phyloP scores from a whole-genome alignment of 1,140 invertebrate genomes.

The Oedothorax gibbosus region DNA sequence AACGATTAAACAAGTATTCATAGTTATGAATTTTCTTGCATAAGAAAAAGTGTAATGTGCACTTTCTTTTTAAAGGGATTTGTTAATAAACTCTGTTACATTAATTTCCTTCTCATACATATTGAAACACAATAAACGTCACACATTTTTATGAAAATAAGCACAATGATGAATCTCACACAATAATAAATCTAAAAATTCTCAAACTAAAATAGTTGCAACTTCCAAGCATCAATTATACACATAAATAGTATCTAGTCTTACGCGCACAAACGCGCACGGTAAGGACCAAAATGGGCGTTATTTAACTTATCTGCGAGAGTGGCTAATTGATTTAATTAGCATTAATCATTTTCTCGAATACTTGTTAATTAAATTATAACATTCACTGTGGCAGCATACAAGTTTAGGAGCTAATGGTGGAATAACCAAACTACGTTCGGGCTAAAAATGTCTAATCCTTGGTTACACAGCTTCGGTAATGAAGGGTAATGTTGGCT shows the following conservation, averaged over 20 bases:
- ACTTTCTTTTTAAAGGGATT: too few species aligned
- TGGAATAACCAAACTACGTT: background rate
- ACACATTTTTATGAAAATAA: too few species aligned
- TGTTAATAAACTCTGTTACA: too few species aligned
- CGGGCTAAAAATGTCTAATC: too few species aligned
- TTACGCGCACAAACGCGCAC: background rate
- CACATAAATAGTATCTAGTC: slow-evolving; percentile 6
- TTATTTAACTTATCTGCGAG: slow-evolving; percentile 49
- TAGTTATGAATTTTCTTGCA: too few species aligned
- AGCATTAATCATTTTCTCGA: slow-evolving; percentile 56
- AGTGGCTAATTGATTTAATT: slow-evolving; percentile 59
- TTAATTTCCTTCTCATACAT: too few species aligned
- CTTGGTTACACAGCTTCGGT: background rate
- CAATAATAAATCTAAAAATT: too few species aligned
- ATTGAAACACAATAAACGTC: too few species aligned
- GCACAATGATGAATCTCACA: too few species aligned
- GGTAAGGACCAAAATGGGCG: slow-evolving; percentile 31
- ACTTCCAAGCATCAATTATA: slow-evolving; percentile 45
- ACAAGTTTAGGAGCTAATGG: background rate
- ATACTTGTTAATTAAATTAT: slow-evolving; percentile 59
- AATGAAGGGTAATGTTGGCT: background rate
- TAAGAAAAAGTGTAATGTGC: too few species aligned
- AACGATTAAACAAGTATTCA: too few species aligned
- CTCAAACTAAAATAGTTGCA: too few species aligned
- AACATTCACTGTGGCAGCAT: slow-evolving; percentile 34